These are phyloP conservation scores for Parascotia fuliginaria DNA, from an alignment of 2,888 invertebrate genomes.

Conservation along the genomic window DNA sequence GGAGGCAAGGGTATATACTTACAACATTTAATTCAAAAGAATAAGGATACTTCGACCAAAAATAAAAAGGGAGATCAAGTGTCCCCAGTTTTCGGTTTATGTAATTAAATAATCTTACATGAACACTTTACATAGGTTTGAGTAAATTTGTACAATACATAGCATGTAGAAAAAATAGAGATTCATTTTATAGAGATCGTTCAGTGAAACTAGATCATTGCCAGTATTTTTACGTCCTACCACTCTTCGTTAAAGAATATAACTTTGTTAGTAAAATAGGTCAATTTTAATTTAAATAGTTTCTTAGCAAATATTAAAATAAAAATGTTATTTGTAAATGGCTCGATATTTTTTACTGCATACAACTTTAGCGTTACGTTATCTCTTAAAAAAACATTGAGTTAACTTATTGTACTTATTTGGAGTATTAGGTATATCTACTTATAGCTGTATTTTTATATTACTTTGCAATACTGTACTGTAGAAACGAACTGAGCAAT, in stretches of 20 bases:
- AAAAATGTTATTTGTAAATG: background rate
- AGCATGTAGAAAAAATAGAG: slow-evolving; percentile 86
- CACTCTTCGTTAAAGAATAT: slow-evolving; percentile 11
- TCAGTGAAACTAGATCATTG: slow-evolving; percentile 84
- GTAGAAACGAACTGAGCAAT: slow-evolving; percentile 65
- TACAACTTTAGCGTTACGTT: slow-evolving; percentile 14
- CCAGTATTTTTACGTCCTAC: slow-evolving; percentile 49
- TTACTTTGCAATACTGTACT: slow-evolving; percentile 1
- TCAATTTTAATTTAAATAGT: too few species aligned
- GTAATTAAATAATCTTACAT: slow-evolving; percentile 65
- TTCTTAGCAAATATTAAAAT: too few species aligned
- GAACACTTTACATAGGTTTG: slow-evolving; percentile 81
- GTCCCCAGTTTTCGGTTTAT: too few species aligned
- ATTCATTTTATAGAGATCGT: slow-evolving; percentile 83
- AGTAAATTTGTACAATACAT: slow-evolving; percentile 83
- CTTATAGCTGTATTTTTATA: too few species aligned
- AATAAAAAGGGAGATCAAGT: too few species aligned
- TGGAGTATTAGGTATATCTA: slow-evolving; percentile 1
- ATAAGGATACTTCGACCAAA: too few species aligned
- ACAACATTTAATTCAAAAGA: too few species aligned
- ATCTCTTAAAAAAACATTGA: slow-evolving; percentile 3
- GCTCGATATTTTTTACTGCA: background rate
- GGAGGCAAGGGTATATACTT: too few species aligned
- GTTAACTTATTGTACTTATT: slow-evolving; percentile 3
- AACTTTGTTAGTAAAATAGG: background rate